Conservation (phyloP, 2,888 invertebrate genomes). For the Thecophora atra region DNA sequence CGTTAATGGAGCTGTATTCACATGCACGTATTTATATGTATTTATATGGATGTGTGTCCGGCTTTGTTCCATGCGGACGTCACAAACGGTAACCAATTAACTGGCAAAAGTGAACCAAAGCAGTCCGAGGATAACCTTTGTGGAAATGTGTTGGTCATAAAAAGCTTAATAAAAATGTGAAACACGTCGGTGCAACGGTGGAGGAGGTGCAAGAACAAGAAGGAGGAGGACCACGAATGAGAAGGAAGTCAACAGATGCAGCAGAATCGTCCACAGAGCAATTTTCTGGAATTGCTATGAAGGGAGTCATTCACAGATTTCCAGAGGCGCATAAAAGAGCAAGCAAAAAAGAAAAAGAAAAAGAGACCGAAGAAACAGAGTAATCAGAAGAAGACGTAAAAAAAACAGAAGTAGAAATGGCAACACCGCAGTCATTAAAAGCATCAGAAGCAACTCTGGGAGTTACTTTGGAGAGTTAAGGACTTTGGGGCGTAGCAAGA, state of each 20-base stretch:
- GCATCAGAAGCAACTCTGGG: too few relatives aligned
- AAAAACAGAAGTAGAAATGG: too few relatives aligned
- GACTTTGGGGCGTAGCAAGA: too few relatives aligned
- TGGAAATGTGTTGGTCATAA: conserved; percentile 10
- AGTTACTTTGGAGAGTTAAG: too few relatives aligned
- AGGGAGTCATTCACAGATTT: conserved; percentile 31
- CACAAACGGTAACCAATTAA: conserved; percentile 15
- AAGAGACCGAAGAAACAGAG: too few relatives aligned
- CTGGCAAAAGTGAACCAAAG: background rate
- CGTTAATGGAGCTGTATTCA: background rate
- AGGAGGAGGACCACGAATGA: conserved; percentile 22
- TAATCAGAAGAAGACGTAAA: too few relatives aligned
- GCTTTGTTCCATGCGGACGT: background rate
- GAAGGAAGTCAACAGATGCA: conserved; percentile 11
- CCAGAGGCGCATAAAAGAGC: conserved; percentile 31
- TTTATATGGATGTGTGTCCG: too few relatives aligned
- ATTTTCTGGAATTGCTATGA: conserved; percentile 60
- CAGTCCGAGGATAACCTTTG: background rate
- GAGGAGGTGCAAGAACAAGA: conserved; percentile 30
- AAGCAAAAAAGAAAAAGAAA: too few relatives aligned
- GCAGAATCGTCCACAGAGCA: conserved; percentile 50
- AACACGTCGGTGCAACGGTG: conserved; percentile 55
- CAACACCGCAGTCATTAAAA: too few relatives aligned
- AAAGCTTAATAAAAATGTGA: conserved; percentile 59
- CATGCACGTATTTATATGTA: too few relatives aligned